Percentiles rank a stretch among this genome's conserved stretches.
Evolutionary conservation across 2,113 vertebrate genomes (phyloP).

Genomic region (Ploceus nigricollis): DNA sequence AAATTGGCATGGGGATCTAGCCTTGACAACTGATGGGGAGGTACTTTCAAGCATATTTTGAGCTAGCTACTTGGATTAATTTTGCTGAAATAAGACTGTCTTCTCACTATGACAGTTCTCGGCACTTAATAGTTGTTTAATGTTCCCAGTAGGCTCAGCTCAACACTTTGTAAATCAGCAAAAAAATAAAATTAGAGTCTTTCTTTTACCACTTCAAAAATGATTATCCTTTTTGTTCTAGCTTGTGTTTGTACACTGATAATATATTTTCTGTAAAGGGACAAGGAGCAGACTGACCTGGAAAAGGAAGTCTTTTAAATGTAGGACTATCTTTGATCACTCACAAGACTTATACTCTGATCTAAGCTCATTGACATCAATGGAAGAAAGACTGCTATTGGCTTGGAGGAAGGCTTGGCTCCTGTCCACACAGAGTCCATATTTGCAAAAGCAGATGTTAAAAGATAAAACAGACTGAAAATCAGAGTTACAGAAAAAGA

Average conservation of each 20-base stretch:
- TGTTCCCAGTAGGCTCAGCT: conserved; percentile 19
- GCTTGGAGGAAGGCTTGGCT: not conserved
- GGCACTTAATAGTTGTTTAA: conserved; percentile 18
- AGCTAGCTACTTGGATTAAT: conserved; percentile 24
- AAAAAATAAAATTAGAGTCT: conserved; percentile 45
- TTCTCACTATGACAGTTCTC: conserved; percentile 18
- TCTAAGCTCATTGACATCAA: conserved; percentile 49
- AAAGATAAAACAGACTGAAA: conserved; percentile 24
- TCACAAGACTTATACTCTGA: conserved; percentile 27
- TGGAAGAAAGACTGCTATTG: conserved; percentile 19
- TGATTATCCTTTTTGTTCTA: conserved; percentile 33
- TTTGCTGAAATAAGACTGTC: conserved; percentile 16
- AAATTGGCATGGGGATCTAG: not conserved
- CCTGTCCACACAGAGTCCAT: not conserved
- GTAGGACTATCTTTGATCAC: conserved; percentile 48
- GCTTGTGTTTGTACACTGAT: conserved; percentile 27
- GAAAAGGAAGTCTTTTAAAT: conserved; percentile 48
- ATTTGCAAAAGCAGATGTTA: conserved; percentile 13
- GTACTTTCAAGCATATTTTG: conserved; percentile 19
- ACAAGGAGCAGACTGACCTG: conserved; percentile 52
- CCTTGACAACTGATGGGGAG: not conserved
- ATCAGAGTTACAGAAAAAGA: not conserved
- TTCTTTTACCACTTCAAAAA: conserved; percentile 44
- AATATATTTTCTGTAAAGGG: conserved; percentile 37
- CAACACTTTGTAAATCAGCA: conserved; percentile 45